Percentiles rank a stretch among this genome's conserved stretches.
phyloP scores from a whole-genome alignment of 2,888 invertebrate species.

The Noctua janthina region DNA sequence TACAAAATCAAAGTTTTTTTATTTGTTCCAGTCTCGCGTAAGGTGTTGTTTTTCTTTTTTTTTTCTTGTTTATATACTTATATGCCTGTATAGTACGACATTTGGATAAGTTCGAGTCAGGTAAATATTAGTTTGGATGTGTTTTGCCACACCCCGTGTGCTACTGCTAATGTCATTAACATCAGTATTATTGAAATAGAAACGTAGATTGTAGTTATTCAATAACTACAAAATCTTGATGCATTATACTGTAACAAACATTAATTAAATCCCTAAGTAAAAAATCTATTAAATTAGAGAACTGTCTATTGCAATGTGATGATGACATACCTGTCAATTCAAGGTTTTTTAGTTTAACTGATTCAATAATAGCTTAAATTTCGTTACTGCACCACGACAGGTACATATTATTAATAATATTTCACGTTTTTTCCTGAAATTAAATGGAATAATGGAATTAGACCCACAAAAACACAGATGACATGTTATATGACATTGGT shows the following conservation, averaged over 20 bases:
- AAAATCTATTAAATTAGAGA: conserved; percentile 19
- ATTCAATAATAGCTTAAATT: not conserved
- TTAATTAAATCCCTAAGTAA: not conserved
- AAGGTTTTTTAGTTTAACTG: not conserved
- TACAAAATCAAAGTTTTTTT: not conserved
- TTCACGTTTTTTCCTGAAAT: conserved; percentile 14
- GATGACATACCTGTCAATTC: conserved; percentile 48
- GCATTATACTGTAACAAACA: conserved; percentile 41
- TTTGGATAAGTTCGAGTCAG: not conserved
- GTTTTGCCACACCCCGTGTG: conserved; percentile 40
- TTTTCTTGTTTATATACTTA: conserved; percentile 2
- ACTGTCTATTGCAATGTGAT: not conserved
- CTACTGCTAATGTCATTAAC: not conserved
- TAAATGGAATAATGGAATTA: not conserved
- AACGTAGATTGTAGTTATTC: not conserved
- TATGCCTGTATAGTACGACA: not conserved
- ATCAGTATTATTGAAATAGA: conserved; percentile 2
- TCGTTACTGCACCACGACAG: conserved; percentile 6
- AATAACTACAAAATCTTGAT: not conserved
- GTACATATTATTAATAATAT: not conserved
- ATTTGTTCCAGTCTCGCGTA: not conserved
- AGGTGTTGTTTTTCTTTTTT: conserved; percentile 27
- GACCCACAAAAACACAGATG: conserved; percentile 26
- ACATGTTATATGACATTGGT: conserved; percentile 1
- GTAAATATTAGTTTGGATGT: conserved; percentile 8